Percentiles rank a stretch among this genome's conserved stretches.
phyloP scores from a whole-genome alignment of 2,888 invertebrate species.

The Anaspis maculata region DNA sequence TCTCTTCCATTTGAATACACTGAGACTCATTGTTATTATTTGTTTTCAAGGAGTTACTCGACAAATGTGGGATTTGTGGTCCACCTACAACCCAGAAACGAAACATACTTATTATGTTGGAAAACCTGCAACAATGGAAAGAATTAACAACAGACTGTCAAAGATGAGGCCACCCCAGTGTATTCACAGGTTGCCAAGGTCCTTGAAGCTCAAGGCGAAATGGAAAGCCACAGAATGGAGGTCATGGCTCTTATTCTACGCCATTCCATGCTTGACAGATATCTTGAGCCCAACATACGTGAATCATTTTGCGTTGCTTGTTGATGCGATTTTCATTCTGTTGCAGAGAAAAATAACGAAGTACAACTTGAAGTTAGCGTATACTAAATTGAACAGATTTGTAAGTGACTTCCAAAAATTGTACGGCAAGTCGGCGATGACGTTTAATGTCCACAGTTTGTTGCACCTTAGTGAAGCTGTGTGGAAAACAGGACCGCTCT shows the following conservation, averaged over 20 bases:
- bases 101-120: neutral
- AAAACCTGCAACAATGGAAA: neutral
- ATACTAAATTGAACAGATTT: neutral
- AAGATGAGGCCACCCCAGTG: neutral
- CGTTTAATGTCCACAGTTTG: neutral
- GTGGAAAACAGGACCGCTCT: neutral
- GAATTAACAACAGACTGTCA: neutral
- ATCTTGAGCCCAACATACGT: neutral
- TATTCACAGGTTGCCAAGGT: neutral
- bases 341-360: neutral
- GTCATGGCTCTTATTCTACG: neutral
- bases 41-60: too few species aligned
- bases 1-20: too few species aligned
- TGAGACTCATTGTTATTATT: too few species aligned
- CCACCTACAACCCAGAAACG: neutral
- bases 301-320: neutral
- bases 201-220: neutral
- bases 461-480: neutral
- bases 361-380: neutral
- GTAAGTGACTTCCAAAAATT: neutral
- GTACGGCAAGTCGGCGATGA: neutral
- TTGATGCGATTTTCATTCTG: neutral
- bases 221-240: constrained; percentile 1
- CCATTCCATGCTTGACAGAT: neutral
- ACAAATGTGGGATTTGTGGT: neutral